These are phyloP conservation scores for Simalia tracyae DNA, from an alignment of 2,797 vertebrate genomes.

Conservation along the genomic window DNA sequence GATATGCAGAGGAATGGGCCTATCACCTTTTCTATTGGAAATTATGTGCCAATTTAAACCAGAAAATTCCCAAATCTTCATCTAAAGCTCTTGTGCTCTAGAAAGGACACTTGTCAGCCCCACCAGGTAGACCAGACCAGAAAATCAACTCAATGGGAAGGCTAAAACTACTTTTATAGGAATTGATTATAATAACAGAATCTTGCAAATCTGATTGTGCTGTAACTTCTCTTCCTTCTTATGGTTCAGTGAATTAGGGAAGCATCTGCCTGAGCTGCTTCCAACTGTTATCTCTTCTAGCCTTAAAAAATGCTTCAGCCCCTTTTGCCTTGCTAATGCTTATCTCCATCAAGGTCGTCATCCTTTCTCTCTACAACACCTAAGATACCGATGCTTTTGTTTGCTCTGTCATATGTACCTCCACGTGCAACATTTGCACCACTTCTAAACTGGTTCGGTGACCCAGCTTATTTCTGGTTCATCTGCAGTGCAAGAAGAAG, in stretches of 20 bases:
- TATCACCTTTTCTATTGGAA: background rate
- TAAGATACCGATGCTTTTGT: background rate
- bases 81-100: background rate
- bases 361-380: background rate
- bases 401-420: background rate
- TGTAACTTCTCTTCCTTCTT: background rate
- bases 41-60: background rate
- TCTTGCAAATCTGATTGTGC: background rate
- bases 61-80: background rate
- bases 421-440: no score
- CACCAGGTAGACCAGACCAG: background rate
- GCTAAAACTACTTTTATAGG: background rate
- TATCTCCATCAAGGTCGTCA: background rate
- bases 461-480: no score
- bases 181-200: background rate
- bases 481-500: no score
- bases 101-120: background rate
- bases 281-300: background rate
- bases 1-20: background rate
- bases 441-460: no score
- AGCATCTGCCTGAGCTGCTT: background rate
- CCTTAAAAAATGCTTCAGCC: background rate
- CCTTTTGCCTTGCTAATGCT: background rate
- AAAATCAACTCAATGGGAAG: background rate
- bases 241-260: background rate